These are phyloP conservation scores for Callithrix jacchus DNA, from an alignment of 2,113 vertebrate species.

Conservation along the genomic window DNA sequence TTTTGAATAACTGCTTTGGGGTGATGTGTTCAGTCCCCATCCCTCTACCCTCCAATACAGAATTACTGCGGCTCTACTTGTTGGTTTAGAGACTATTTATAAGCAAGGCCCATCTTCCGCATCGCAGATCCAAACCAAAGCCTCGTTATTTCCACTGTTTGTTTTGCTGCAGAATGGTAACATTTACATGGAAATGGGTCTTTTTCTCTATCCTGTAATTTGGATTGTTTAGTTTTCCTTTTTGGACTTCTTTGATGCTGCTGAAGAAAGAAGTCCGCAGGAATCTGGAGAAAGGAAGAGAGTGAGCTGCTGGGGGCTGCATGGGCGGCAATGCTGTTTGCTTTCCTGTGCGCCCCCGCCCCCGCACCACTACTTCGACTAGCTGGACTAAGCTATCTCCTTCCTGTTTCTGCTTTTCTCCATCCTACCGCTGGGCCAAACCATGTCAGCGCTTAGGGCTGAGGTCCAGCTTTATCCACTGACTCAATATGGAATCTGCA, in stretches of 20 bases:
- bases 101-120: constrained; percentile 28
- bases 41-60: not conserved
- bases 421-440: not conserved
- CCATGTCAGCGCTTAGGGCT: not conserved
- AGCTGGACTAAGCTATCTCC: not conserved
- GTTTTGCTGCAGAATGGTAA: constrained; percentile 61
- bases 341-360: not conserved
- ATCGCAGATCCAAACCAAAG: constrained; percentile 66
- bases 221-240: constrained; percentile 74
- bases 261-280: constrained; percentile 63
- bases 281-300: constrained; percentile 62
- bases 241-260: constrained; percentile 73
- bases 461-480: not conserved
- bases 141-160: constrained; percentile 44
- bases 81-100: constrained; percentile 58
- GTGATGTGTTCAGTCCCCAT: not conserved
- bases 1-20: not conserved
- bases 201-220: constrained; percentile 72
- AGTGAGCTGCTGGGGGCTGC: not conserved
- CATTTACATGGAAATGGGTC: constrained; percentile 68
- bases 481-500: no score
- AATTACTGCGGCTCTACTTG: not conserved
- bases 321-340: not conserved
- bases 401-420: constrained; percentile 18
- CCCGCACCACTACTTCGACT: not conserved